Evolutionary conservation across 2,113 vertebrate genomes (phyloP).

Genomic region (Hydrolagus affinis): DNA sequence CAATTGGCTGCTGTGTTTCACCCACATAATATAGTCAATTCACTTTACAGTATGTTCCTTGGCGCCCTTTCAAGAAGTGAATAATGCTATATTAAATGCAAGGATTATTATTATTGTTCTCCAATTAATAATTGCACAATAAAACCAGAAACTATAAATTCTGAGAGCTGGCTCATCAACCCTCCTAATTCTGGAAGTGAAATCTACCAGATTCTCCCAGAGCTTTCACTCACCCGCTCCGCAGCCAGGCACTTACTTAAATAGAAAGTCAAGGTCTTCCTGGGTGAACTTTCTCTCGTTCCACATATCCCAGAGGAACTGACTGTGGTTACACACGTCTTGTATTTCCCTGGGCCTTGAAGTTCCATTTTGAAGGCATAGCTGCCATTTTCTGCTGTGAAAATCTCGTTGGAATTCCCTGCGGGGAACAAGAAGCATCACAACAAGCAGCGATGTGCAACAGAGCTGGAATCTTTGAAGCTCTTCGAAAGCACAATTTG

Average conservation of each 20-base stretch:
- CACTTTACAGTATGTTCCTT: too few species aligned
- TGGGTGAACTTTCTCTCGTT: conserved; percentile 65
- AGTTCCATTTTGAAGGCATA: conserved; percentile 78
- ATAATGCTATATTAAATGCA: too few species aligned
- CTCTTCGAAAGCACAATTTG: not conserved
- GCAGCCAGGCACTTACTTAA: conserved; percentile 65
- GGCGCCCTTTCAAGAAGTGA: too few species aligned
- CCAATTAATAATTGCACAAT: too few species aligned
- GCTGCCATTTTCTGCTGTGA: conserved; percentile 76
- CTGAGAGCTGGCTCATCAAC: too few species aligned
- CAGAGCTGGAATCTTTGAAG: conserved; percentile 1
- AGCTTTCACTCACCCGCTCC: too few species aligned
- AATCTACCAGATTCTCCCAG: not conserved
- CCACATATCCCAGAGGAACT: conserved; percentile 79
- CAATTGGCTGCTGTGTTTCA: too few species aligned
- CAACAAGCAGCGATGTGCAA: not conserved
- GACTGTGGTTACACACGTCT: conserved; percentile 67
- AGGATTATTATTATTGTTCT: too few species aligned
- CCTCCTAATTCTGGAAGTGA: not conserved
- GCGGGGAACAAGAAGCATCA: conserved; percentile 31
- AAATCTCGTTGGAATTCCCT: conserved; percentile 73
- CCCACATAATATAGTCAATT: too few species aligned
- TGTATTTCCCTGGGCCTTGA: conserved; percentile 77
- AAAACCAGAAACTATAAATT: too few species aligned
- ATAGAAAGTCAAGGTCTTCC: conserved; percentile 77